phyloP scores from a whole-genome alignment of 2,113 vertebrate species.

The Tenebrosternarchus preto region DNA sequence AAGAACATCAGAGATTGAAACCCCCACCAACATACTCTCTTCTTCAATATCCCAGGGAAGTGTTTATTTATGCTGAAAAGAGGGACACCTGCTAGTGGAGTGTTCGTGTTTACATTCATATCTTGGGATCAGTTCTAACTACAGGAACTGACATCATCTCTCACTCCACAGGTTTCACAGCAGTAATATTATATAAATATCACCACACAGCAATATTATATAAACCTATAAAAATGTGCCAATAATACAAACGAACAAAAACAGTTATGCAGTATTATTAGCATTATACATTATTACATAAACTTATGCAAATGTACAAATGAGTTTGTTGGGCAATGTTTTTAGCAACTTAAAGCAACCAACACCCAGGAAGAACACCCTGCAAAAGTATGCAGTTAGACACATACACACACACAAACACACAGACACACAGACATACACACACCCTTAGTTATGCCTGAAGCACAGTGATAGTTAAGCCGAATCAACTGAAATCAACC shows the following conservation, averaged over 20 bases:
- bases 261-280: no score
- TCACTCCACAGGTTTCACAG: background rate
- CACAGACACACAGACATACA: constrained; percentile 3
- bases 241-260: no score
- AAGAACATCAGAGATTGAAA: constrained; percentile 65
- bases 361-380: constrained; percentile 55
- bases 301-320: background rate
- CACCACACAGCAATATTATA: background rate
- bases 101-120: constrained; percentile 74
- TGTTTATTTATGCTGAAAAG: constrained; percentile 71
- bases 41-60: constrained; percentile 67
- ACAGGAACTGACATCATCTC: constrained; percentile 33
- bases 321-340: constrained; percentile 10
- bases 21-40: constrained; percentile 42
- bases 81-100: constrained; percentile 66
- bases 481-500: constrained; percentile 20
- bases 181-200: background rate
- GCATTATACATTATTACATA: background rate
- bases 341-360: constrained; percentile 29
- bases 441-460: constrained; percentile 20
- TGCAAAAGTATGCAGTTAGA: constrained; percentile 50
- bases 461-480: background rate
- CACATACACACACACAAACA: constrained; percentile 1
- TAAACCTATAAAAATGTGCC: background rate
- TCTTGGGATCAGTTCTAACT: constrained; percentile 55